These are phyloP conservation scores for Lasioglossum marginatum DNA, from an alignment of 2,888 invertebrate species.

Conservation along the genomic window DNA sequence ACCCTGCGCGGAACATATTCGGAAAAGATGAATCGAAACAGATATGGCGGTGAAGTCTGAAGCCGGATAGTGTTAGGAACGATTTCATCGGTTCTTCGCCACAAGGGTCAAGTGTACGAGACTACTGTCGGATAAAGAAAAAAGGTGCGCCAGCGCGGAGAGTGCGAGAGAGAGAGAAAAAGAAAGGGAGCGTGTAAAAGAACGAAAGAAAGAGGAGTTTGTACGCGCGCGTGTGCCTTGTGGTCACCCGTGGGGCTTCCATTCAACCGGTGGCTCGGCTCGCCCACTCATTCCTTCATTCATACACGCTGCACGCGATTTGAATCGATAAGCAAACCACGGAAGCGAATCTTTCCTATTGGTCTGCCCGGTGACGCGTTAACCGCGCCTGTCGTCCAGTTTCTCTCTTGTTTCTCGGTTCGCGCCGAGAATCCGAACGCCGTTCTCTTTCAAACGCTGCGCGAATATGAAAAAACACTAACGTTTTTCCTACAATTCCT, in stretches of 20 bases:
- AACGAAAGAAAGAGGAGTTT: slow-evolving; percentile 57
- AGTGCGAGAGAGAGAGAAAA: slow-evolving; percentile 12
- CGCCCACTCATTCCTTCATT: slow-evolving; percentile 83
- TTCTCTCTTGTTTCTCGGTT: slow-evolving; percentile 11
- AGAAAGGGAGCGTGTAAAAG: slow-evolving; percentile 36
- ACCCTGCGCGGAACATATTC: not conserved
- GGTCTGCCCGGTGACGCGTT: slow-evolving; percentile 42
- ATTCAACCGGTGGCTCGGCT: slow-evolving; percentile 83
- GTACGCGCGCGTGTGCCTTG: slow-evolving; percentile 71
- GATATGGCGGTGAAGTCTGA: slow-evolving; percentile 4
- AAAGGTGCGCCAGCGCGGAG: not conserved
- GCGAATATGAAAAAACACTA: not conserved
- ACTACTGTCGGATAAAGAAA: slow-evolving; percentile 25
- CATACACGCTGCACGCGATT: slow-evolving; percentile 83
- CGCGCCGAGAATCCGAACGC: not conserved
- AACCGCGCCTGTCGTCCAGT: slow-evolving; percentile 20
- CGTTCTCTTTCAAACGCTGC: not conserved
- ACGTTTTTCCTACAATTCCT: not conserved
- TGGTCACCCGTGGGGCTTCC: slow-evolving; percentile 79
- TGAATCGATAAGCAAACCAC: slow-evolving; percentile 83
- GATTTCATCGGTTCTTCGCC: slow-evolving; percentile 60
- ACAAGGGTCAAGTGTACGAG: slow-evolving; percentile 55
- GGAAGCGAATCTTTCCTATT: slow-evolving; percentile 67
- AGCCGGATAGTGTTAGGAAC: slow-evolving; percentile 40
- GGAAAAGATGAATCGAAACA: slow-evolving; percentile 12